Evolutionary conservation across 2,888 invertebrate species (phyloP), one percentile per base, ranked within the genome.

Genomic region (Lasius platythorax): DNA sequence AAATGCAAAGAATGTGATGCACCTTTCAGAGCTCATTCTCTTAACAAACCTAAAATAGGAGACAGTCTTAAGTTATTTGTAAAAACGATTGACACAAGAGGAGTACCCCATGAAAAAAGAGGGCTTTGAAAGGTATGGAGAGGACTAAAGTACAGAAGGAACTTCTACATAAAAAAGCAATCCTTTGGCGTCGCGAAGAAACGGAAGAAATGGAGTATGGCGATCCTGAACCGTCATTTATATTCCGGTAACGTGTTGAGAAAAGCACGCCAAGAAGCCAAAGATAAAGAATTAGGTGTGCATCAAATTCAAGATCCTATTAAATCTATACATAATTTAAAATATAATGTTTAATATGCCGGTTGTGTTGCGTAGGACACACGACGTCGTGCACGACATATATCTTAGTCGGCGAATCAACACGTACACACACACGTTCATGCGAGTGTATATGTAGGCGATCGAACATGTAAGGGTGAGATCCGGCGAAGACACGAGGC

Each of bases 181-280:
- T 53, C 4, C 6, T 37, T 37, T 72, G 53, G 30, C 70, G 23
- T 72, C 53, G 70, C 9, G 23, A 72, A 56, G 15, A 3, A 4
- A 72, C 33, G 2, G 40, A 76, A 0, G 37, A 50, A 9, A 67
- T 79, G 58, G 40, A 33, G 5, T 79, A 67, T 30, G 78, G 78
- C 8, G 68, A 79, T 67, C 66, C 53, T 3, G 68, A 79, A 58
- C 43, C 78, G 56, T 68, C 37, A 79, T 23, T 28, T 79, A n/a
- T 79, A 79, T 18, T 28, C n/a, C 8, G n/a, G 1, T 5, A 28
- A 58, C 5, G 68, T 79, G 5, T 56, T 67, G 0, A 63, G 66
- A 11, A 76, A 76, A 3, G 53, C 76, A 2, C 63, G 53, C n/a
- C 66, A 76, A 53, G 53, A 66, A 53, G 66, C 2, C 6, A 76